Base-by-base conservation (phyloP, 2,888 invertebrate species). In the Amblyjoppa proteus region DNA sequence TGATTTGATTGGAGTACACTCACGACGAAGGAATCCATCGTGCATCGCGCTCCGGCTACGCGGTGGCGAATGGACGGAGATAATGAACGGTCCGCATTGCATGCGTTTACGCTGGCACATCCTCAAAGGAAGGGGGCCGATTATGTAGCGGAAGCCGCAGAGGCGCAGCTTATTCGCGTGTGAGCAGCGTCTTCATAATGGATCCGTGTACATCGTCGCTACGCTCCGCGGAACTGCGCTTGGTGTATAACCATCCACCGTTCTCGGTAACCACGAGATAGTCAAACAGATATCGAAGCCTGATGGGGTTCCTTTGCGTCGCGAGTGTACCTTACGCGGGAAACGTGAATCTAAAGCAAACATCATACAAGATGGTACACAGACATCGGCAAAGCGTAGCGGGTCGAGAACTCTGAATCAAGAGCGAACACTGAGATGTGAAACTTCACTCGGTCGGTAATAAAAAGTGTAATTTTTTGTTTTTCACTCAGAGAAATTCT, bases 1-100 rank as follows among this genome's bases (percentile, higher is more conserved):
- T 25, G 58, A 64, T 31, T 64, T 64, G 31, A 31, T 64, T 64
- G 28, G 64, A 9, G 58, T 58, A 13, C 31, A 16, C 31, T 31
- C 31, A 5, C 34, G 64, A 34, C 34, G 64, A 64, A 64, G 64
- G 64, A 64, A 64, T 64, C 16, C 31, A 34, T 7, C 31, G 2
- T 34, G 64, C 31, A 64, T n/a, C n/a, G 31, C 16, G 34, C 64
- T 64, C 31, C 34, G n/a, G 13, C 28, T 45, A 3, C 20, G 38
- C 53, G 45, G 41, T 13, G 20, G 73, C 34, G 75, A 74, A 75
- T 20, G 28, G n/a, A 28, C 13, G n/a, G 64, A 20, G 84, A 58
- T 84, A 81, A 79, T 82, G 75, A 78, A 64, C 56, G 53, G 56
- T 38, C 78, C 51, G 77, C 53, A 25, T 58, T 61, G 53, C 76